These are phyloP conservation scores for Phengaris alcon DNA, from an alignment of 2,888 invertebrate species.

Conservation along the genomic window DNA sequence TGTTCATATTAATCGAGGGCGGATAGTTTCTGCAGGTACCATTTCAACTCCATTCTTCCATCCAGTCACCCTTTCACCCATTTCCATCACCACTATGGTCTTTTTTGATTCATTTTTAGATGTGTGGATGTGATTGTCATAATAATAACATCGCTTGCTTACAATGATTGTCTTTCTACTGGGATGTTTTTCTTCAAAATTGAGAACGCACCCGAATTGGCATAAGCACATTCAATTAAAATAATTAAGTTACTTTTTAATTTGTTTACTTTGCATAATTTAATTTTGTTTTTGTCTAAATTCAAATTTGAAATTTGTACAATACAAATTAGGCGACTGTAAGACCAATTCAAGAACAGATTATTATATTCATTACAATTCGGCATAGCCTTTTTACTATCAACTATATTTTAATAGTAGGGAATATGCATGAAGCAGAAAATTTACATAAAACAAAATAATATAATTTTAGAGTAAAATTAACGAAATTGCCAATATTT, in stretches of 20 bases:
- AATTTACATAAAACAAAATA: no score
- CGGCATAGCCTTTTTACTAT: neutral
- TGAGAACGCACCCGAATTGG: constrained; percentile 25
- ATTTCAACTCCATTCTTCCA: constrained; percentile 51
- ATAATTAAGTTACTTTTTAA: neutral
- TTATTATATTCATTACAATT: neutral
- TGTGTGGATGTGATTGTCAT: constrained; percentile 61
- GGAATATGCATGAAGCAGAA: no score
- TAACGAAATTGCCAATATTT: no score
- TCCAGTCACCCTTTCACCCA: constrained; percentile 48
- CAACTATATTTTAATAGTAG: neutral
- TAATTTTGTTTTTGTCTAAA: constrained; percentile 19
- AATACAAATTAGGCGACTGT: constrained; percentile 26
- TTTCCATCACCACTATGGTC: constrained; percentile 56
- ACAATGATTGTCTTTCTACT: constrained; percentile 64
- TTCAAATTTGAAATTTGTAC: neutral
- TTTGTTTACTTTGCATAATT: constrained; percentile 18
- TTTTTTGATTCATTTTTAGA: constrained; percentile 68
- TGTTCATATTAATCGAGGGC: neutral
- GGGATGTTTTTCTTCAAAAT: constrained; percentile 36
- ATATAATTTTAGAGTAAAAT: no score
- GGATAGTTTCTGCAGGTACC: constrained; percentile 20
- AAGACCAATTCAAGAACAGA: constrained; percentile 25
- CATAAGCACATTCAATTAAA: constrained; percentile 20
- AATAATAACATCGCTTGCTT: constrained; percentile 50